Evolutionary conservation across 1,140 invertebrate genomes (phyloP).

Genomic region (Sitophilus oryzae): DNA sequence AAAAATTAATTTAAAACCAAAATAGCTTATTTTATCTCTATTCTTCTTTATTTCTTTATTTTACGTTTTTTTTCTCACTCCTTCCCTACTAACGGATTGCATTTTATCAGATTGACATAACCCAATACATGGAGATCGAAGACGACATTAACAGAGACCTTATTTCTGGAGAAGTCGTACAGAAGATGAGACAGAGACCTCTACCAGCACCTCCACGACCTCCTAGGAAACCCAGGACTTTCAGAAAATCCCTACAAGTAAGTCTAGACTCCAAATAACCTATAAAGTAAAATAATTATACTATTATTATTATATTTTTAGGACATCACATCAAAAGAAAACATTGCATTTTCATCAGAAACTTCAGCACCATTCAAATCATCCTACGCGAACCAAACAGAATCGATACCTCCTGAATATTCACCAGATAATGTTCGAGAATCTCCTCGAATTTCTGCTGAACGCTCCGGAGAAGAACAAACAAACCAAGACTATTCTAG

Average conservation of each 20-base stretch:
- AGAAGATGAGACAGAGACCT: slow-evolving; percentile 73
- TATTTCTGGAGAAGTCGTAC: slow-evolving; percentile 63
- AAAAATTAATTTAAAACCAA: too few relatives aligned
- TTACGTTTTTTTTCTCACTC: neutral
- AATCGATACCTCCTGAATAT: slow-evolving; percentile 70
- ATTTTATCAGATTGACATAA: slow-evolving; percentile 42
- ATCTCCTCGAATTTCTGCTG: neutral
- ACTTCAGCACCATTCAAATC: slow-evolving; percentile 31
- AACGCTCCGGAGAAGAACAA: neutral
- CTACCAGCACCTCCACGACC: slow-evolving; percentile 75
- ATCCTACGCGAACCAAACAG: slow-evolving; percentile 62
- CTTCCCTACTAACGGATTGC: slow-evolving; percentile 23
- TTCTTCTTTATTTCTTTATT: neutral
- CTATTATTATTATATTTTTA: slow-evolving; percentile 21
- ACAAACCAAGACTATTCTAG: slow-evolving; percentile 1
- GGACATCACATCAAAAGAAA: slow-evolving; percentile 36
- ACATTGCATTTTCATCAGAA: slow-evolving; percentile 18
- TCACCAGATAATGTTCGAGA: slow-evolving; percentile 57
- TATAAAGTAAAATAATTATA: neutral
- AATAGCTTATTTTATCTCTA: neutral
- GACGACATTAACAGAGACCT: slow-evolving; percentile 55
- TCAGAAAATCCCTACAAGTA: slow-evolving; percentile 11
- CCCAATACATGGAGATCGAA: slow-evolving; percentile 57
- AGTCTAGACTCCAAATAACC: neutral
- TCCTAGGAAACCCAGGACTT: slow-evolving; percentile 51